Percentiles rank a stretch among this genome's conserved stretches.
These are phyloP conservation scores for Chaetodon trifascialis DNA, from an alignment of 2,113 vertebrate species.

Conservation along the genomic window DNA sequence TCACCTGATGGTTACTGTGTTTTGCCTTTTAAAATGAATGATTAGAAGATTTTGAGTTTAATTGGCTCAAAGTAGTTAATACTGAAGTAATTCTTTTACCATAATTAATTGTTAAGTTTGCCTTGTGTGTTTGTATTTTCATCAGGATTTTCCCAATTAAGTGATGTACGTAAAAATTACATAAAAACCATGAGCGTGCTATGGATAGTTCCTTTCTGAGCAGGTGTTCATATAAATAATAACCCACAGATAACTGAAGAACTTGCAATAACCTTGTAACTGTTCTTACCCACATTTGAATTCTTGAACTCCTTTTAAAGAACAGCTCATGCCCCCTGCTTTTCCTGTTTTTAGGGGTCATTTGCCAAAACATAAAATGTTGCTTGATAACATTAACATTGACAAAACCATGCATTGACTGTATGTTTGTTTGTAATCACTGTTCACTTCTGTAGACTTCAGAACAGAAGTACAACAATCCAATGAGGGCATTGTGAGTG, in stretches of 20 bases:
- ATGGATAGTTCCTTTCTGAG: background rate
- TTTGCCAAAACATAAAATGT: background rate
- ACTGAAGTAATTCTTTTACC: conserved; percentile 29
- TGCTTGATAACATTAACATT: background rate
- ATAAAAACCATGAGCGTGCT: background rate
- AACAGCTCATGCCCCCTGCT: background rate
- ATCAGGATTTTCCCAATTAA: background rate
- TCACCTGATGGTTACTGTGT: conserved; percentile 42
- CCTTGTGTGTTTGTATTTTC: background rate
- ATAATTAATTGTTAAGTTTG: conserved; percentile 53
- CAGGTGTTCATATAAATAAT: background rate
- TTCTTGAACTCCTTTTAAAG: conserved; percentile 2
- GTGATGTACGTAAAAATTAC: background rate
- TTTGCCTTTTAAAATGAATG: conserved; percentile 52
- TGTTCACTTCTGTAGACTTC: conserved; percentile 59
- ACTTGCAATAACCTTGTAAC: background rate
- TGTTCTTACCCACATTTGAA: background rate
- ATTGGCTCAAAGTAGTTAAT: conserved; percentile 43
- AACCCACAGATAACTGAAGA: background rate
- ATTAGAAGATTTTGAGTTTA: conserved; percentile 47
- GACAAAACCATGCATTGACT: conserved; percentile 12
- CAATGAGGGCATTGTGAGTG: conserved; percentile 45
- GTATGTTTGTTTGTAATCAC: conserved; percentile 23
- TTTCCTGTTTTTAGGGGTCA: background rate
- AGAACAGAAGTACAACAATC: conserved; percentile 58